Evolutionary conservation across 2,888 invertebrate species (phyloP), one percentile per base, ranked within the genome.

Genomic region (Danaus chrysippus): DNA sequence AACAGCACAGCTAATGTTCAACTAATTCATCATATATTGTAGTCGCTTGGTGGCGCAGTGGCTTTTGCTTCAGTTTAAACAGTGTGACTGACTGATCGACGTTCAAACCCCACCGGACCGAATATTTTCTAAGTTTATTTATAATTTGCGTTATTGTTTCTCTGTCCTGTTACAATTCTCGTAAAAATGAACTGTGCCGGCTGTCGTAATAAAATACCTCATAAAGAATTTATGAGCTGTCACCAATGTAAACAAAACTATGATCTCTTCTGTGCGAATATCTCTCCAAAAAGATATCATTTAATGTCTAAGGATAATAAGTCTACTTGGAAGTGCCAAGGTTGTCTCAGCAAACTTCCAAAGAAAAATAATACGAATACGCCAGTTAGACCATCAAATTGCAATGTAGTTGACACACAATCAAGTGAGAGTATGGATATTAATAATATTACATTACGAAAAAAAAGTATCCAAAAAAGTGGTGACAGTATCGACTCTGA

Each of bases 331-430:
- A 55, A 41, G 34, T 66, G 66, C 58, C 59, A 43, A 17, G 63
- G 58, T 54, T 66, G 63, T 15, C 41, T 46, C 11, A 66, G 56
- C 43, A 66, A 63, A 42, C 46, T 54, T 13, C 63, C 63, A 5
- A 63, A 59, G 41, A 54, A 56, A 13, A 62, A 62, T 12, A 66
- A 66, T 19, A 54, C 61, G 1, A 63, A 66, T 42, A 66, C 66
- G 10, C 66, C 65, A 3, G 58, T 66, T 15, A 52, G 53, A 42
- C 53, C 53, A 53, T 53, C 53, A 53, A 15, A 41, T n/a, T 55
- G 41, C 55, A 41, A 13, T 41, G 34, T 12, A 34, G 41, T 34
- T 42, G 54, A 54, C 34, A 13, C 54, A 46, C 34, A n/a, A 54
- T 46, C 10, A 13, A 15, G 12, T 10, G 34, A 17, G n/a, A 23